Base-by-base conservation (phyloP, 2,888 invertebrate species). In the Himalopsyche japonica region DNA sequence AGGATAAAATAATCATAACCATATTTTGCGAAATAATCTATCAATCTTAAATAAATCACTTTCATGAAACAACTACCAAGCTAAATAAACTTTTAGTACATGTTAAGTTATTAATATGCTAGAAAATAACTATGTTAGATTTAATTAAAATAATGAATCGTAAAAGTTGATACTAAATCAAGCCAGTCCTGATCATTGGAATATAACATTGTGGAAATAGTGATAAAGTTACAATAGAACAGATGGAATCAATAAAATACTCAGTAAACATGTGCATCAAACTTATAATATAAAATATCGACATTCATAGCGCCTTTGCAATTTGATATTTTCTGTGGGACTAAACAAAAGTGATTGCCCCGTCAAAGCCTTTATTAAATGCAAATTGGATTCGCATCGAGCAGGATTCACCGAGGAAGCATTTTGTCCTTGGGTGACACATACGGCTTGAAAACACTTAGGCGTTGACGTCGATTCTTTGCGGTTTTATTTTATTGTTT, bases 321-420 rank as follows among this genome's bases (percentile, higher is more conserved):
- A 49, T 18, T 18, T 27, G 70, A 30, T 27, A 30, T 30, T 57
- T 70, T 70, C 70, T 30, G 79, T 79, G 79, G 79, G 79, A 47
- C 47, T 47, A 10, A 79, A 79, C 79, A 48, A 79, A 79, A 79
- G 79, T 79, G 43, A 79, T 79, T 48, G 79, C 7, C 79, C 30
- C 79, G 10, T 79, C 79, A 18, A 79, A 79, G 30, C 77, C 34
- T 37, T 77, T 37, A 77, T 37, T 77, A 70, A 30, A 70, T 70
- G 70, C 70, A 70, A 70, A 70, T 70, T 70, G 70, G 15, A 7
- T 70, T 70, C 70, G 15, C 70, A 24, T 12, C 24, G 70, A 10
- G 27, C 27, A 70, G 70, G 70, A 70, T 70, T 70, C 70, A 70
- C 70, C 70, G 70, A 70, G 70, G 70, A 70, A 70, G 70, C 70